Evolutionary conservation across 1,140 invertebrate genomes (phyloP).

Genomic region (Rhopalosiphum maidis): DNA sequence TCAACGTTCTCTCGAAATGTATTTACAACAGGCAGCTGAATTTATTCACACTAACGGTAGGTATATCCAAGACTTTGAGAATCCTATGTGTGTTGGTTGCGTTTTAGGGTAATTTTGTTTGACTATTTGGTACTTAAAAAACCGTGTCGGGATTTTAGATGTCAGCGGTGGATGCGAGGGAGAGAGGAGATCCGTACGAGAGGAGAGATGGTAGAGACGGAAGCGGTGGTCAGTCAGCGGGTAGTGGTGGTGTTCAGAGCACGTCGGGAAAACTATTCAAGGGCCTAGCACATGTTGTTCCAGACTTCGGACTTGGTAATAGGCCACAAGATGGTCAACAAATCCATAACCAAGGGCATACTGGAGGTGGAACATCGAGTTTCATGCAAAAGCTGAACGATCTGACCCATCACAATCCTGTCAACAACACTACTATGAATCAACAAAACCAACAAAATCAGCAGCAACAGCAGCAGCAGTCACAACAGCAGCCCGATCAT

Average conservation of each 20-base stretch:
- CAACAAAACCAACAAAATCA: slow-evolving; percentile 71
- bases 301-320: slow-evolving; percentile 61
- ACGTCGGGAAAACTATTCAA: slow-evolving; percentile 59
- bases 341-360: slow-evolving; percentile 41
- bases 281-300: slow-evolving; percentile 62
- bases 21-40: not conserved
- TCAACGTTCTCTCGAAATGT: not conserved
- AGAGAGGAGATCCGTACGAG: slow-evolving; percentile 64
- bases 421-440: slow-evolving; percentile 65
- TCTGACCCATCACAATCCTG: slow-evolving; percentile 72
- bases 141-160: slow-evolving; percentile 43
- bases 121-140: not conserved
- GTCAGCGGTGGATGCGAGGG: slow-evolving; percentile 52
- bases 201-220: slow-evolving; percentile 67
- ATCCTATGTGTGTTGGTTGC: not conserved
- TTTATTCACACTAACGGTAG: not conserved
- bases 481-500: slow-evolving; percentile 72
- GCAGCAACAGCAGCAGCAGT: slow-evolving; percentile 61
- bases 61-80: not conserved
- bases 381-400: slow-evolving; percentile 83
- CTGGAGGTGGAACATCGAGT: slow-evolving; percentile 66
- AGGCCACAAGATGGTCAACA: slow-evolving; percentile 27
- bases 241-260: slow-evolving; percentile 5
- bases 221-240: not conserved
- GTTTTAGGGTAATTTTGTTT: not conserved